These are phyloP conservation scores for Microcebus tavaratra DNA, from an alignment of 2,113 vertebrate species.

Conservation along the genomic window DNA sequence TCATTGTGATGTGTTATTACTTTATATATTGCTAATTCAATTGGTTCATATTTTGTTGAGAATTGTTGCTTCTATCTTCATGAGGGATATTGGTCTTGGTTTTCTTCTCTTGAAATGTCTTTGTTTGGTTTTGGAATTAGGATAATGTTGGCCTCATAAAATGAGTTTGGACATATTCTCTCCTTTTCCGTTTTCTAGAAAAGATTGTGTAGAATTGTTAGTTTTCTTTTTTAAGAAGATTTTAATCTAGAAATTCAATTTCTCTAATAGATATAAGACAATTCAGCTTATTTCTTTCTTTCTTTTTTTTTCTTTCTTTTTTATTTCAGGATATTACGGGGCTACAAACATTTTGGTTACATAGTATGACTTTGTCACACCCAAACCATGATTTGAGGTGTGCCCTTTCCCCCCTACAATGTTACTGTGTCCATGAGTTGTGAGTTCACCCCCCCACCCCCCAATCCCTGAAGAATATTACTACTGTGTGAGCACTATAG, in stretches of 20 bases:
- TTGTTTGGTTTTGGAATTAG: not conserved
- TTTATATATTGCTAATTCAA: not conserved
- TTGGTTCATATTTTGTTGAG: not conserved
- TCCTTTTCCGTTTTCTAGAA: not conserved
- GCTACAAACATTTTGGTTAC: no score
- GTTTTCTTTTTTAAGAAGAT: not conserved
- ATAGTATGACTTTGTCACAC: no score
- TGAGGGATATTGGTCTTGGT: not conserved
- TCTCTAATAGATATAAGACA: not conserved
- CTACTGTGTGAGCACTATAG: no score
- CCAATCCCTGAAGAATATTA: no score
- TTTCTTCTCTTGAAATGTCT: not conserved
- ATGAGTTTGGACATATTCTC: not conserved
- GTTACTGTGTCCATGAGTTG: no score
- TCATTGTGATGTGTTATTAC: not conserved
- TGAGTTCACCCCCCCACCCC: no score
- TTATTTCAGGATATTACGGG: no score
- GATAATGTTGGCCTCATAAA: not conserved
- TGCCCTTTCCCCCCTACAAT: no score
- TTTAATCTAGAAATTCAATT: not conserved
- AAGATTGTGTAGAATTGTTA: not conserved
- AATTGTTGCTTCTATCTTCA: not conserved
- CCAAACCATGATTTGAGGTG: no score
- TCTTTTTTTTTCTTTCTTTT: no score
- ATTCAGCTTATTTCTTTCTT: not conserved